Base-by-base conservation (phyloP, 2,888 invertebrate species). In the Eupsilia transversa region DNA sequence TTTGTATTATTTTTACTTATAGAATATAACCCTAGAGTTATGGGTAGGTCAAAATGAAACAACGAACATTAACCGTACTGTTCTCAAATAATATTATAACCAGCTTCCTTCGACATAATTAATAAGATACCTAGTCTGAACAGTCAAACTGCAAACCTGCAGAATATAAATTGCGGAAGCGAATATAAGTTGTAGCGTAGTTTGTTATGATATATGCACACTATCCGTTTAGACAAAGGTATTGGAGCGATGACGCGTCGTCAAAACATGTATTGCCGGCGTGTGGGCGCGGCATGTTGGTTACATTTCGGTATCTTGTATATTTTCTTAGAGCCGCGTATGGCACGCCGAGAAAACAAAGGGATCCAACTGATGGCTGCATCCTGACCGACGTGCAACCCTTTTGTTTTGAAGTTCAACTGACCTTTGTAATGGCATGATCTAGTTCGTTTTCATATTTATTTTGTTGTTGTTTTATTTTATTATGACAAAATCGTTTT, bases 241-340 rank as follows among this genome's bases (percentile, higher is more conserved):
- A 86, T 82, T 80, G 59, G 77, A 73, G 79, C 82, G 86, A 88
- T 88, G 90, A 91, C 88, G 90, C 80, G 84, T 90, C 90, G 89
- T 93, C 93, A 92, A 92, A 92, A 93, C 91, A 91, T 74, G 87
- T 74, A 85, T 86, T 79, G 75, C 84, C 87, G 91, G 91, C 93
- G 94, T 94, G 95, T 94, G 95, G 94, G 89, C 93, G 90, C 89
- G 84, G 92, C 89, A 72, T 78, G 86, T 80, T 86, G 94, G 95
- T 93, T 93, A 95, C 95, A 94, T 94, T 94, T 94, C 83, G 92
- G 94, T 93, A 89, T 84, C 80, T 89, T 95, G 95, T 95, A 94
- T 95, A 95, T 95, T 95, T 94, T 94, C 90, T 91, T 94, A 94
- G 91, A 90, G 92, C 93, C 92, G 90, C 93, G 92, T 89, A 91